These are phyloP conservation scores for Teinopalpus imperialis DNA, from an alignment of 2,888 invertebrate genomes.

Conservation along the genomic window DNA sequence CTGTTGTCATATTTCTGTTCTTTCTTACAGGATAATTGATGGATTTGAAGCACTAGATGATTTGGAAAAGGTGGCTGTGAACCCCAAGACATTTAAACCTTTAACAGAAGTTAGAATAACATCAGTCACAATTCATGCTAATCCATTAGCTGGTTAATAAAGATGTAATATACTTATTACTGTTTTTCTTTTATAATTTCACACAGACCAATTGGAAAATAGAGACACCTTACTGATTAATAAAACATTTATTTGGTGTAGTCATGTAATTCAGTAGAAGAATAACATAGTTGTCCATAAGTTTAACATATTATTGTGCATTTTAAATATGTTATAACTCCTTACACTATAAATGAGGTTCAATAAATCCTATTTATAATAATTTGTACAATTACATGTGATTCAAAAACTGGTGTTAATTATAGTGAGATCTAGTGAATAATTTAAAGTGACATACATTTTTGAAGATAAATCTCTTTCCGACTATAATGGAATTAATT, in stretches of 20 bases:
- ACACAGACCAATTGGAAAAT: background rate
- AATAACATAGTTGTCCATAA: slow-evolving; percentile 19
- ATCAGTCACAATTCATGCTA: slow-evolving; percentile 97
- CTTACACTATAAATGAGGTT: slow-evolving; percentile 3
- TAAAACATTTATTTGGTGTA: slow-evolving; percentile 24
- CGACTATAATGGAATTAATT: too few species aligned
- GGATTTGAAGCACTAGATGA: slow-evolving; percentile 98
- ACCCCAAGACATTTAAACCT: slow-evolving; percentile 95
- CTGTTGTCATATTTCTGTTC: too few species aligned
- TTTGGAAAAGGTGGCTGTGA: slow-evolving; percentile 96
- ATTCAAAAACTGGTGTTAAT: slow-evolving; percentile 6
- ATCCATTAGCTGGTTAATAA: slow-evolving; percentile 92
- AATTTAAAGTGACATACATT: background rate
- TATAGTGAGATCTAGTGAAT: slow-evolving; percentile 4
- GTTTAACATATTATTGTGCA: slow-evolving; percentile 14
- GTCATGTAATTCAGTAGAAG: slow-evolving; percentile 15
- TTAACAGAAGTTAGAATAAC: slow-evolving; percentile 93
- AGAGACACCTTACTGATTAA: slow-evolving; percentile 5
- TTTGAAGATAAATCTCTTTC: too few species aligned
- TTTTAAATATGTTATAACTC: slow-evolving; percentile 4
- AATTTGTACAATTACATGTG: background rate
- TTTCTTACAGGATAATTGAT: slow-evolving; percentile 93
- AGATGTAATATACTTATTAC: slow-evolving; percentile 19
- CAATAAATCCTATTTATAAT: slow-evolving; percentile 3
- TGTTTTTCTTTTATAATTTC: slow-evolving; percentile 29